Evolutionary conservation across 2,113 vertebrate species (phyloP).

Genomic region (Guaruba guarouba): DNA sequence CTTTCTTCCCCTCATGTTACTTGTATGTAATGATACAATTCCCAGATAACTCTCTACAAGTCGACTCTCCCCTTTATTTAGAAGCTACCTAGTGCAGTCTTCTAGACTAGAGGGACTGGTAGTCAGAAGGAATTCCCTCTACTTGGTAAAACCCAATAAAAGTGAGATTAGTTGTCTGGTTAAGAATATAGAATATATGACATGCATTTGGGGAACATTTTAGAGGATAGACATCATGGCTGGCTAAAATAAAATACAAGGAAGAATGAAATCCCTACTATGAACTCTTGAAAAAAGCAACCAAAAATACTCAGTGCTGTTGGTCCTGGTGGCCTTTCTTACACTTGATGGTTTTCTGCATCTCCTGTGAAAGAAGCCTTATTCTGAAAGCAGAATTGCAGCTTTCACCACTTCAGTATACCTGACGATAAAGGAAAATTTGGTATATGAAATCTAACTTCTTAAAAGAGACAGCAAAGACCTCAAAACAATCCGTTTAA

Average conservation of each 20-base stretch:
- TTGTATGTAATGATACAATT: accelerated
- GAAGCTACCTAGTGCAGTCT: background rate
- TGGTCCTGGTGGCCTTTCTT: background rate
- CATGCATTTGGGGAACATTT: background rate
- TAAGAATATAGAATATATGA: background rate
- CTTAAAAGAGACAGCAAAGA: background rate
- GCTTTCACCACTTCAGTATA: background rate
- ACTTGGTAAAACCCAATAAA: background rate
- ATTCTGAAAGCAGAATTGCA: background rate
- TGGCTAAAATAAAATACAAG: background rate
- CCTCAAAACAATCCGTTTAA: background rate
- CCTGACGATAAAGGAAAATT: background rate
- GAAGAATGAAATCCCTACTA: background rate
- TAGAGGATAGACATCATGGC: background rate
- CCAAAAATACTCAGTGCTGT: background rate
- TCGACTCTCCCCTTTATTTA: background rate
- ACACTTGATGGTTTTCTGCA: background rate
- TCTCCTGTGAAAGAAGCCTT: background rate
- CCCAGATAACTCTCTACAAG: background rate
- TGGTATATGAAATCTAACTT: background rate
- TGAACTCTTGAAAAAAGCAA: background rate
- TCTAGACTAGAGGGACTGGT: background rate
- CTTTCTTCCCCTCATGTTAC: background rate
- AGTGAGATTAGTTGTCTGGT: background rate
- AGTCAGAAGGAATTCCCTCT: background rate